Evolutionary conservation across 2,797 vertebrate species (phyloP).

Genomic region (Moxostoma hubbsi): DNA sequence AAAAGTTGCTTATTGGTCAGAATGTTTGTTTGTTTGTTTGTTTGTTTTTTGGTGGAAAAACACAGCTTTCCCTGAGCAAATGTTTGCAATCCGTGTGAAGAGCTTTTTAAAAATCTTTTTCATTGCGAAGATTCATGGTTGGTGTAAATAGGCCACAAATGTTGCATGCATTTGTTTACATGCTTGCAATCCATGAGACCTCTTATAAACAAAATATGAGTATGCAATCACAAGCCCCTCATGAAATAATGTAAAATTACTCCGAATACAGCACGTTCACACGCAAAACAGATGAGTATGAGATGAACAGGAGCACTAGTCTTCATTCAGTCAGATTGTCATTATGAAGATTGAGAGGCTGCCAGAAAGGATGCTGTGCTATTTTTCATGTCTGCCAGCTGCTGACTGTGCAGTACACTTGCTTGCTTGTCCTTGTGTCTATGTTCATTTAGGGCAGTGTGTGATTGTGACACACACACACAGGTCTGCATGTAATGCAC

Average conservation of each 20-base stretch:
- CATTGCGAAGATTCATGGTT: too few species aligned
- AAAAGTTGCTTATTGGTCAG: too few species aligned
- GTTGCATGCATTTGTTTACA: too few species aligned
- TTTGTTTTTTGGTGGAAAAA: too few species aligned
- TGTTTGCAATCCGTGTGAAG: too few species aligned
- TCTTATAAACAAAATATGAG: too few species aligned
- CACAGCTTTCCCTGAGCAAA: too few species aligned
- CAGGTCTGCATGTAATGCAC: constrained; percentile 18
- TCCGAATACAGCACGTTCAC: neutral
- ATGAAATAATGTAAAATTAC: neutral
- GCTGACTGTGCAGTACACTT: neutral
- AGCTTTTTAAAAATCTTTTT: too few species aligned
- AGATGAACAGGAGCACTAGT: neutral
- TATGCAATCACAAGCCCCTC: too few species aligned
- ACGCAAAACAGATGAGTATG: neutral
- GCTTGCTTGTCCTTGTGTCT: constrained; percentile 3
- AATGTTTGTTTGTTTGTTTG: too few species aligned
- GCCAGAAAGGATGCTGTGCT: neutral
- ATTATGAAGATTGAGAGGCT: constrained; percentile 6
- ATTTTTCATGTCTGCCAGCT: neutral
- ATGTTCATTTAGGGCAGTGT: constrained; percentile 25
- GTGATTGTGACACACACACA: constrained; percentile 9
- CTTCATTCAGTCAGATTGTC: neutral
- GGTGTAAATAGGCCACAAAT: too few species aligned
- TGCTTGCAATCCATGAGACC: too few species aligned